A percentile compares a stretch with the other conserved stretches of the same genome.
phyloP scores from a whole-genome alignment of 2,113 vertebrate genomes.

The Notothenia rossii region DNA sequence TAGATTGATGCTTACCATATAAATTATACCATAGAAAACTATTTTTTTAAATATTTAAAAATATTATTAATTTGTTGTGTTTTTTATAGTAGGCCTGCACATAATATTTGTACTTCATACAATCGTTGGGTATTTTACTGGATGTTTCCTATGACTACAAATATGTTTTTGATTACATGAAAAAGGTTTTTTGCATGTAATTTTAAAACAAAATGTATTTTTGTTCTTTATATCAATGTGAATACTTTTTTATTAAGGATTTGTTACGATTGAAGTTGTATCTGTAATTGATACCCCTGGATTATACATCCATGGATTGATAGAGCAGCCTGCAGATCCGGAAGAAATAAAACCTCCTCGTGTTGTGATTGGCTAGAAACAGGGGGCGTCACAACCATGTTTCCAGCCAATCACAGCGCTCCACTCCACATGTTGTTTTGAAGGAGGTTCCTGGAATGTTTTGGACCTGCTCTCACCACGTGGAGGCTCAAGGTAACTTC shows the following conservation, averaged over 20 bases:
- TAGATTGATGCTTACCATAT: background rate
- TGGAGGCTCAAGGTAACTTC: slow-evolving; percentile 23
- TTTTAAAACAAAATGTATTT: background rate
- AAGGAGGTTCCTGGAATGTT: slow-evolving; percentile 55
- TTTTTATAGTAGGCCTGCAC: too few relatives aligned
- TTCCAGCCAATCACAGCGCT: slow-evolving; percentile 63
- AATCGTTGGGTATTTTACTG: background rate
- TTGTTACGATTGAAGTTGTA: too few relatives aligned
- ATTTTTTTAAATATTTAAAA: too few relatives aligned
- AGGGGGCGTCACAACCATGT: background rate
- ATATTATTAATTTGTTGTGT: too few relatives aligned
- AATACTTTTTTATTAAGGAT: too few relatives aligned
- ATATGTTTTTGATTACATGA: background rate
- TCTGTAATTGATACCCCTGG: background rate
- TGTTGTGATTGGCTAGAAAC: background rate
- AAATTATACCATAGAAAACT: too few relatives aligned
- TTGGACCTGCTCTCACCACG: slow-evolving; percentile 49
- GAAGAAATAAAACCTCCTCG: slow-evolving; percentile 56
- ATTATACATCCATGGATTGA: too few relatives aligned
- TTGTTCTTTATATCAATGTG: background rate
- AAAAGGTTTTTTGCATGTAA: background rate
- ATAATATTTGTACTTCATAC: background rate
- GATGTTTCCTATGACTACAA: background rate
- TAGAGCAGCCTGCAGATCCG: too few relatives aligned
- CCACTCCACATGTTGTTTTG: slow-evolving; percentile 44